Evolutionary conservation across 2,888 invertebrate species (phyloP), one percentile per base, ranked within the genome.

Genomic region (Sesamia inferens): DNA sequence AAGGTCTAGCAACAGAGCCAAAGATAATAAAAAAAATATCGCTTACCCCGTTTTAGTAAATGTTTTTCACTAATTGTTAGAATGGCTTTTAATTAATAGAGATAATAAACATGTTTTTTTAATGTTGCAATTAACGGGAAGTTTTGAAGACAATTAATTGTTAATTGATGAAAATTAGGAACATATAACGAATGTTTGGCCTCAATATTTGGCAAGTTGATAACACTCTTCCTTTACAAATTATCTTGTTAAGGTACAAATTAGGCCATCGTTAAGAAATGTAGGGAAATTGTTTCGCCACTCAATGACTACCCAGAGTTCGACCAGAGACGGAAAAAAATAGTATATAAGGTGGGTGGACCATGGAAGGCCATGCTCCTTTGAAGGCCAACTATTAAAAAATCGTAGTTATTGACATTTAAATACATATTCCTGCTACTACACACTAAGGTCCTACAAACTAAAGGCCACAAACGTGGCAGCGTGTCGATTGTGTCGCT

Each of bases 91-190:
- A n/a, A 44, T 24, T 0, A 48, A 39, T 42, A 16, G 0, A 71
- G 63, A 59, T 54, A 72, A 19, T 5, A 13, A 66, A 68, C 78
- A 39, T 39, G 76, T 65, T 75, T 67, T 67, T 64, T 42, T 72
- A 73, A 79, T 31, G 31, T 31, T 31, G 31, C 14, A 54, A 81
- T 54, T 66, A 51, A 19, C 7, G 8, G 14, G 11, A 71, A 64
- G 24, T 42, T 1, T 76, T 55, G 6, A 70, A 70, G 55, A 47
- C 55, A 55, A 16, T 55, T 51, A 72, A 81, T 70, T 69, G n/a
- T 55, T 51, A 72, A 81, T 70, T 69, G 71, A 31, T n/a, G 39
- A 19, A 57, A 82, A 76, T 80, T 64, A 77, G 68, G 71, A 67
- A 61, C 48, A 59, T 73, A 54, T 73, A 57, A 71, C 16, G 24